Conservation (phyloP, 2,888 invertebrate species). For the Parthenolecanium corni region DNA sequence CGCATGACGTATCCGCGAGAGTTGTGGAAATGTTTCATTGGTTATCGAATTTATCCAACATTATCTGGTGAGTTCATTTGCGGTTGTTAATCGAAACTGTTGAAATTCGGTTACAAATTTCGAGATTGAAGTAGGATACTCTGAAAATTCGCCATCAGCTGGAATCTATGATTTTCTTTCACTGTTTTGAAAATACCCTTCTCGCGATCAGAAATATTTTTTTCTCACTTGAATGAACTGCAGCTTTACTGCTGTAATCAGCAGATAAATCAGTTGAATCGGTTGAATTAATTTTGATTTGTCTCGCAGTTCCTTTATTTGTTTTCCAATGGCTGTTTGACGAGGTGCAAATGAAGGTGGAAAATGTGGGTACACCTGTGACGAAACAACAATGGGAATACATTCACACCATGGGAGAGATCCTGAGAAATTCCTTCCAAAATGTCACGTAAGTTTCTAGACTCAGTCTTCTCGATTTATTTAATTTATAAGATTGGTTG, state of each 20-base stretch:
- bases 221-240: no score
- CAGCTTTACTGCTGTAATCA: no score
- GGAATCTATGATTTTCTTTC: neutral
- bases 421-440: constrained; percentile 64
- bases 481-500: neutral
- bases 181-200: neutral
- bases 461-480: neutral
- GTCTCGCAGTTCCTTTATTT: constrained; percentile 70
- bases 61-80: constrained; percentile 55
- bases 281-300: no score
- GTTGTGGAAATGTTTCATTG: constrained; percentile 87
- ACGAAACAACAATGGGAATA: constrained; percentile 88
- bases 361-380: constrained; percentile 79
- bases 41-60: constrained; percentile 75
- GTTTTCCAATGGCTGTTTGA: constrained; percentile 92
- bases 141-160: neutral
- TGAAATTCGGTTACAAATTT: neutral
- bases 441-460: constrained; percentile 64
- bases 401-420: constrained; percentile 79
- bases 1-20: constrained; percentile 54
- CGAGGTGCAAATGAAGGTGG: constrained; percentile 85
- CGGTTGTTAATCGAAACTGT: no score
- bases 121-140: neutral
- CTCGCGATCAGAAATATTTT: no score
- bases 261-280: no score